Evolutionary conservation across 2,888 invertebrate species (phyloP).

Genomic region (Drosophila quinaria): DNA sequence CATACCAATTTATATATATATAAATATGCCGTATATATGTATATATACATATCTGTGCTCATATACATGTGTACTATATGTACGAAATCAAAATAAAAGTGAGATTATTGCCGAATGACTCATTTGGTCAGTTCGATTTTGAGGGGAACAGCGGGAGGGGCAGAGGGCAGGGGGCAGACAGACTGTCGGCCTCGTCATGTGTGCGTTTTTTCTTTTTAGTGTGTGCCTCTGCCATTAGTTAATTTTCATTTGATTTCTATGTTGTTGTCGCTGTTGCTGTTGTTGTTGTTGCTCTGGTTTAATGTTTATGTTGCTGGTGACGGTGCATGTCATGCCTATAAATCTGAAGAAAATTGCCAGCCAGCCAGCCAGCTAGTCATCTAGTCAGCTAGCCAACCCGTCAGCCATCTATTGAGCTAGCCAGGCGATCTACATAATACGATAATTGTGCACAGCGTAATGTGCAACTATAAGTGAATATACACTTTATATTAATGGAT

Average conservation of each 20-base stretch:
- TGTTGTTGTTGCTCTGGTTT: slow-evolving; percentile 16
- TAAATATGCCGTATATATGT: slow-evolving; percentile 3
- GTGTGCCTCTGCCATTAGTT: slow-evolving; percentile 45
- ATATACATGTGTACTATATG: slow-evolving; percentile 35
- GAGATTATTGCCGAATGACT: slow-evolving; percentile 78
- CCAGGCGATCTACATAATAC: slow-evolving; percentile 39
- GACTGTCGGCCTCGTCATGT: slow-evolving; percentile 59
- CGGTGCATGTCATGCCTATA: slow-evolving; percentile 76
- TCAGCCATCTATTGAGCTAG: slow-evolving; percentile 9
- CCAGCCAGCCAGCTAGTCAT: slow-evolving; percentile 16
- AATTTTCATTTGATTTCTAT: slow-evolving; percentile 36
- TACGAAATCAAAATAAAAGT: slow-evolving; percentile 80
- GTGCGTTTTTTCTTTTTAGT: slow-evolving; percentile 35
- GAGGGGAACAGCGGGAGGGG: slow-evolving; percentile 4
- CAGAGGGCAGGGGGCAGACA: slow-evolving; percentile 7
- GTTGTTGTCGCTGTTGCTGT: neutral
- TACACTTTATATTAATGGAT: neutral
- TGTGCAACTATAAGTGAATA: slow-evolving; percentile 58
- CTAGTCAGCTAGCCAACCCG: slow-evolving; percentile 21
- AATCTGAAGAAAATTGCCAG: slow-evolving; percentile 74
- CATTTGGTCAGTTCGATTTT: slow-evolving; percentile 46
- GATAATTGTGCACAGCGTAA: slow-evolving; percentile 68
- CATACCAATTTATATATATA: slow-evolving; percentile 1
- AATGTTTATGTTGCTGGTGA: slow-evolving; percentile 59
- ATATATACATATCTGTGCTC: slow-evolving; percentile 9